phyloP scores from a whole-genome alignment of 2,888 invertebrate genomes.

The Ophion costatus region DNA sequence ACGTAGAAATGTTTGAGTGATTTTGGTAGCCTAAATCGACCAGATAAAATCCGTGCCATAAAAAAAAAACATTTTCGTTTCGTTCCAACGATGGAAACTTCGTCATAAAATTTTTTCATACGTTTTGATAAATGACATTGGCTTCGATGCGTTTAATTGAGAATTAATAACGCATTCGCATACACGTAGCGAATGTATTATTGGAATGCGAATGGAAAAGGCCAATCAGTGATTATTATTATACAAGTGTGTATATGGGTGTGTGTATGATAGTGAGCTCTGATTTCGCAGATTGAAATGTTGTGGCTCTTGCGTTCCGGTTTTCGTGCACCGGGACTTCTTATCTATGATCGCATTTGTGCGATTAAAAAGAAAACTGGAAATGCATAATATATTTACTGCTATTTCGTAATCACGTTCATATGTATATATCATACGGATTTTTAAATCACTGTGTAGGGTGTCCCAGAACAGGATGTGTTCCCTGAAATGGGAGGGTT shows the following conservation, averaged over 20 bases:
- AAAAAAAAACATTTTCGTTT: too few species aligned
- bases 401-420: slow-evolving; percentile 22
- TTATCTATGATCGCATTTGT: slow-evolving; percentile 14
- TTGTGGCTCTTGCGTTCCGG: slow-evolving; percentile 10
- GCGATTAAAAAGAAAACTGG: slow-evolving; percentile 1
- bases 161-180: background rate
- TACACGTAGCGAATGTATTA: too few species aligned
- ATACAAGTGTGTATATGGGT: background rate
- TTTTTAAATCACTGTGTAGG: slow-evolving; percentile 23
- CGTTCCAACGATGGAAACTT: too few species aligned
- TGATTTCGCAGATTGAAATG: slow-evolving; percentile 19
- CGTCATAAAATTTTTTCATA: too few species aligned
- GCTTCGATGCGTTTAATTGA: background rate
- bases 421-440: slow-evolving; percentile 13
- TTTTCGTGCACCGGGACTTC: slow-evolving; percentile 28
- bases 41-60: too few species aligned
- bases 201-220: slow-evolving; percentile 17
- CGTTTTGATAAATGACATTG: too few species aligned
- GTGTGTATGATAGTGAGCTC: background rate
- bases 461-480: too few species aligned
- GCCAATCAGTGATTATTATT: background rate
- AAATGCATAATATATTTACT: background rate
- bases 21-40: too few species aligned
- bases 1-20: too few species aligned
- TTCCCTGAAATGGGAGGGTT: too few species aligned